Evolutionary conservation across 2,797 vertebrate species (phyloP), one percentile per base, ranked within the genome.

Genomic region (Odontamblyopus lacepedii): DNA sequence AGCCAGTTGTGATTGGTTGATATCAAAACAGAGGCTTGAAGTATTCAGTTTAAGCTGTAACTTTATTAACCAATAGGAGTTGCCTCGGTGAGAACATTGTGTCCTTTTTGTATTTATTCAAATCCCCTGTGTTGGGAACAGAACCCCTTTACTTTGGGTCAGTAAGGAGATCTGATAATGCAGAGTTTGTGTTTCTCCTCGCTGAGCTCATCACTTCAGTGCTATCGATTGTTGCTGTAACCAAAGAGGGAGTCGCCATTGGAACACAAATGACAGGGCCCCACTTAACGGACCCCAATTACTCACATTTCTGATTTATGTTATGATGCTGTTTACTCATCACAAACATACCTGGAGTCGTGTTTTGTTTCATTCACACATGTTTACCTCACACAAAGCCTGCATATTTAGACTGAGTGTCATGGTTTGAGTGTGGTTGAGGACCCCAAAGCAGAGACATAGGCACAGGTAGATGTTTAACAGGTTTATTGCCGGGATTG

Each of bases 201-300:
- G 90, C 91, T 90, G 85, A 92, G 83, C 80, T 89, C 89, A 89
- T 88, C 87, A 88, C 83, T 89, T 88, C 78, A 78, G 67, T 70
- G 56, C 65, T 85, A 80, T 91, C 80, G 85, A 91, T 87, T 63
- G 38, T 63, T 63, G 48, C 82, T 83, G 84, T 79, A 88, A 91
- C 85, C 83, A 83, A 77, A 88, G 86, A 83, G 77, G 79, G 38
- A 19, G 30, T 18, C 38, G 76, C 79, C 67, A 76, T 63, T 1
- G 53, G 72, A 78, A 77, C 76, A 75, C 78, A 72, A 73, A 41
- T 35, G 50, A 69, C 74, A 73, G 66, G 65, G 78, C 79, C 67
- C 35, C 9, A 78, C 35, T 38, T 38, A 38, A 38, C 1, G 8
- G 8, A 8, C 35, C 35, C 7, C 2, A 9, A 38, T 38, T 38